These are phyloP conservation scores for Mimumesa dahlbomi DNA, from an alignment of 2,888 invertebrate genomes.

Conservation along the genomic window DNA sequence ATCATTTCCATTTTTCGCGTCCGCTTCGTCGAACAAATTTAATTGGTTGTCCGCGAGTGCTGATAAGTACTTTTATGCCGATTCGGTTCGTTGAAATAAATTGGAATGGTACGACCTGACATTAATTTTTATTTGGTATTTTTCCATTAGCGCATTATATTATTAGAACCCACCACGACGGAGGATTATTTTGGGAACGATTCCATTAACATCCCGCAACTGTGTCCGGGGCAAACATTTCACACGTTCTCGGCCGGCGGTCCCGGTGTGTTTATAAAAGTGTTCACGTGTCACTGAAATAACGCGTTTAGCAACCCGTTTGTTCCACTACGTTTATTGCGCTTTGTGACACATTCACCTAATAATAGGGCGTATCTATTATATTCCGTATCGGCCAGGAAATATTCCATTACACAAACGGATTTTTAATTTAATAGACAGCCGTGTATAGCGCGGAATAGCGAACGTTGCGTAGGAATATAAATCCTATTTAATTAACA, in stretches of 20 bases:
- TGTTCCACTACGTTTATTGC: background rate
- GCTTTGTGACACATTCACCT: background rate
- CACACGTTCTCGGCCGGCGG: background rate
- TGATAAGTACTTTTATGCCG: constrained; percentile 58
- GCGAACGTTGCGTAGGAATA: constrained; percentile 50
- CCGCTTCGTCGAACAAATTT: constrained; percentile 59
- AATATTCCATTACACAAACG: constrained; percentile 25
- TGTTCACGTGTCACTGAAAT: background rate
- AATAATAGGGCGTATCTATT: constrained; percentile 11
- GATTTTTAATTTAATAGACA: constrained; percentile 57
- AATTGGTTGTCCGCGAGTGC: constrained; percentile 57
- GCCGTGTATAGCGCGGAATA: constrained; percentile 16
- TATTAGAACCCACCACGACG: background rate
- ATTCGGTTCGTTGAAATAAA: constrained; percentile 51
- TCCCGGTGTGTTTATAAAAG: constrained; percentile 4
- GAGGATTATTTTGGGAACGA: constrained; percentile 1
- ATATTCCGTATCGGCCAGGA: background rate
- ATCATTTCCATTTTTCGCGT: constrained; percentile 56
- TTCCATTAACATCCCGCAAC: background rate
- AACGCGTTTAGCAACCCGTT: background rate
- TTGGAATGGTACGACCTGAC: constrained; percentile 47
- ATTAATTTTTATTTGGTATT: constrained; percentile 47
- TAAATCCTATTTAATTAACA: constrained; percentile 69
- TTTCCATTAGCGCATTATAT: constrained; percentile 28
- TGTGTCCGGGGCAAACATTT: background rate